A percentile compares a stretch with the other conserved stretches of the same genome.
phyloP scores from a whole-genome alignment of 2,113 vertebrate genomes.

The Ageneiosus marmoratus region DNA sequence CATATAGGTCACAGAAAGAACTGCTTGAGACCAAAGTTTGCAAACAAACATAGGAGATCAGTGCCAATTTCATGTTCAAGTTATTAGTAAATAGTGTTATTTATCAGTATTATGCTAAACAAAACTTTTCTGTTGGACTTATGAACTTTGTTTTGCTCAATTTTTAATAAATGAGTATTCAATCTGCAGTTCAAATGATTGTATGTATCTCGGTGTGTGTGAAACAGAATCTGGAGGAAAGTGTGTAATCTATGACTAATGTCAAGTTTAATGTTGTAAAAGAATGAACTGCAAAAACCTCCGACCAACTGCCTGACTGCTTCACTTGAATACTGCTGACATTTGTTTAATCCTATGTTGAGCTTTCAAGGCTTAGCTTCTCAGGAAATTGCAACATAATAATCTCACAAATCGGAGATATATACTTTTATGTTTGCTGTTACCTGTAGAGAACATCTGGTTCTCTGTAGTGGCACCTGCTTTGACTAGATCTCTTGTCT shows the following conservation, averaged over 20 bases:
- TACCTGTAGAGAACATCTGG: constrained; percentile 15
- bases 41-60: constrained; percentile 13
- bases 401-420: constrained; percentile 20
- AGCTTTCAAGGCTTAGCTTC: neutral
- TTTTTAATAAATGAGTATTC: neutral
- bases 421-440: neutral
- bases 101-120: neutral
- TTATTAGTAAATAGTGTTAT: neutral
- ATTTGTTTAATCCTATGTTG: neutral
- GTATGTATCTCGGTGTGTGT: neutral
- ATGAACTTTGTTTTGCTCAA: neutral
- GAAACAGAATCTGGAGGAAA: neutral
- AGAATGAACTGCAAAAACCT: neutral
- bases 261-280: neutral
- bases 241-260: neutral
- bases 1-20: constrained; percentile 40
- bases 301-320: neutral
- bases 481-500: neutral
- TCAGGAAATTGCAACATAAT: constrained; percentile 9
- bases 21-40: constrained; percentile 26
- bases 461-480: constrained; percentile 11
- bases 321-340: neutral
- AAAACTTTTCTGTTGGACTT: neutral
- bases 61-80: neutral
- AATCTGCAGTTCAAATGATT: neutral